Percentiles rank a stretch among this genome's conserved stretches.
Conservation (phyloP, 1,140 invertebrate genomes). For the Lepidurus apus region DNA sequence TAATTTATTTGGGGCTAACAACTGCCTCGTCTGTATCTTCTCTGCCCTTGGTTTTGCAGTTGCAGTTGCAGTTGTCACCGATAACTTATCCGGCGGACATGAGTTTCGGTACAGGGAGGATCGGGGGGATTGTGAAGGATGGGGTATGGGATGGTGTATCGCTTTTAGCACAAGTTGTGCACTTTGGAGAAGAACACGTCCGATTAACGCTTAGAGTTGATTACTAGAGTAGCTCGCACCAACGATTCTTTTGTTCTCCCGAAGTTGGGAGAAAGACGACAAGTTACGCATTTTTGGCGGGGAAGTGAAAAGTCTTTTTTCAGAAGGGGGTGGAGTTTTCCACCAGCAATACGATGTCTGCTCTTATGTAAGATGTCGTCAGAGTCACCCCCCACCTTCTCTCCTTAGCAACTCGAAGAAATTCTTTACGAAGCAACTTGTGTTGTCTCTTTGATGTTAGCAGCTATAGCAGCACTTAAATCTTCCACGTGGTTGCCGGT, state of each 20-base stretch:
- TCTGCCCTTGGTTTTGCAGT: neutral
- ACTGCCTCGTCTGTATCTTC: neutral
- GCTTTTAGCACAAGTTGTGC: neutral
- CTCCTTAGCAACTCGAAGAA: neutral
- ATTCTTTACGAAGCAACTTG: conserved; percentile 12
- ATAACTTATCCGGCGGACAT: neutral
- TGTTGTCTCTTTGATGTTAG: conserved; percentile 1
- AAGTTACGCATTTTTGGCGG: neutral
- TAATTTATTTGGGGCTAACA: neutral
- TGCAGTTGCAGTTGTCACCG: neutral
- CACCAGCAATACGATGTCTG: neutral
- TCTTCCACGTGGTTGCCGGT: conserved; percentile 1
- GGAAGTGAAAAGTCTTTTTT: neutral
- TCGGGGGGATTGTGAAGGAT: neutral
- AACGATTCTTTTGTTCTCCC: neutral
- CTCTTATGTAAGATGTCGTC: neutral
- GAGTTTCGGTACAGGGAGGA: neutral
- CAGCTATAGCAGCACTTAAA: neutral
- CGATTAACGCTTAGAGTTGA: conserved; percentile 1
- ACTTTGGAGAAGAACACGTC: neutral
- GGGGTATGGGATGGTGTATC: neutral
- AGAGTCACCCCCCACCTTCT: neutral
- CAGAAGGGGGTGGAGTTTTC: neutral
- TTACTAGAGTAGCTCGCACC: conserved; percentile 6
- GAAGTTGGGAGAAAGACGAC: neutral